Percentiles rank a stretch among this genome's conserved stretches.
These are phyloP conservation scores for Nesometra sesokonis DNA, from an alignment of 35 echinoderm and acorn worm species.

Conservation along the genomic window DNA sequence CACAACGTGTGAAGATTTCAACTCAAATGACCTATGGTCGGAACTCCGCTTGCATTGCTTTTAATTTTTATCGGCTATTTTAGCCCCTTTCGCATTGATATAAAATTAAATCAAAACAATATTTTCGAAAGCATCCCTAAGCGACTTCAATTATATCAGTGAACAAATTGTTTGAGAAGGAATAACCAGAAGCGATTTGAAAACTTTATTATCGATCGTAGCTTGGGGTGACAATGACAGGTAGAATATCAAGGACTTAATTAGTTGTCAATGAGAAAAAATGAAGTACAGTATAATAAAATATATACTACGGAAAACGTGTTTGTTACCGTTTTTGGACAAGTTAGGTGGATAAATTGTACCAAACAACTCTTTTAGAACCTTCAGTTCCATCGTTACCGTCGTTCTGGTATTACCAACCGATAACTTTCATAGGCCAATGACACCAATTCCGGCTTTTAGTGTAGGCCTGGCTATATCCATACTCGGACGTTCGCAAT, in stretches of 20 bases:
- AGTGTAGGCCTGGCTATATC: too few species aligned
- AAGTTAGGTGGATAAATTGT: too few species aligned
- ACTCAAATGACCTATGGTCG: background rate
- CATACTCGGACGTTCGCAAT: too few species aligned
- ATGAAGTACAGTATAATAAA: too few species aligned
- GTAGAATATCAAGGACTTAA: background rate
- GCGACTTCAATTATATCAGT: background rate
- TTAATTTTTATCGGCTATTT: background rate
- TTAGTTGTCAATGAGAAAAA: too few species aligned
- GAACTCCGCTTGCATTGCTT: background rate
- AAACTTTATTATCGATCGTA: background rate
- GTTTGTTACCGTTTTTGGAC: too few species aligned
- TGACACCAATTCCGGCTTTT: too few species aligned
- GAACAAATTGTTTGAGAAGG: background rate
- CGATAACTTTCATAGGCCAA: too few species aligned
- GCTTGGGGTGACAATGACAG: background rate
- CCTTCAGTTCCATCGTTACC: too few species aligned
- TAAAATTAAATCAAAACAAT: background rate
- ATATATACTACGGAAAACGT: too few species aligned
- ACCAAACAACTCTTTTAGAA: too few species aligned
- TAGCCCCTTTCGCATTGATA: background rate
- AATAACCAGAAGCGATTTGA: background rate
- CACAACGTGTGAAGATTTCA: background rate
- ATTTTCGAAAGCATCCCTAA: background rate
- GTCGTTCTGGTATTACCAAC: too few species aligned